These are phyloP conservation scores for Arctocebus calabarensis DNA, from an alignment of 2,797 vertebrate species.

Conservation along the genomic window DNA sequence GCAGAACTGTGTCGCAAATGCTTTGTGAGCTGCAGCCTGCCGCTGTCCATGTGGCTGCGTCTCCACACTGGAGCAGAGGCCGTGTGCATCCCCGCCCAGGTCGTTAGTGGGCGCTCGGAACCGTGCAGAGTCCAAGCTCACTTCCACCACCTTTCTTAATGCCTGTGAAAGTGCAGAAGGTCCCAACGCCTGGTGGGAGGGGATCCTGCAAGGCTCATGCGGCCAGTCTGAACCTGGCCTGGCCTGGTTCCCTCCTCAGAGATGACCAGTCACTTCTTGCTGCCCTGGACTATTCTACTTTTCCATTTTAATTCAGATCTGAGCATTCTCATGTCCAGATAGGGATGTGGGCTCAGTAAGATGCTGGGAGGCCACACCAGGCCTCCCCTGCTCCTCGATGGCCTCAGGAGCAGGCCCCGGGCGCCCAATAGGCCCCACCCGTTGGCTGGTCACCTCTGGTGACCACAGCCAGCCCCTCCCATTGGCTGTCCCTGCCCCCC, in stretches of 20 bases:
- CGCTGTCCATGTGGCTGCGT: fast-evolving
- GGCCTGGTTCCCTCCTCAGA: neutral
- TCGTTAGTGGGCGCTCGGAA: fast-evolving
- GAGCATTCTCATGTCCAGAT: neutral
- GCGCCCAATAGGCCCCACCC: neutral
- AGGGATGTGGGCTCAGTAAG: fast-evolving
- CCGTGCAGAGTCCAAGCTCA: neutral
- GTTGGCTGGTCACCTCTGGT: neutral
- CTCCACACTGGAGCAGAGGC: fast-evolving
- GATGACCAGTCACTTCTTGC: fast-evolving
- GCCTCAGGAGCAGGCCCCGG: neutral
- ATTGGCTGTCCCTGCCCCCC: fast-evolving
- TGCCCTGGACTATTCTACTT: fast-evolving
- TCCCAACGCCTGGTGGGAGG: fast-evolving
- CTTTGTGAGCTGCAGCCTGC: fast-evolving
- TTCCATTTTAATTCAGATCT: neutral
- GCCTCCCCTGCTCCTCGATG: fast-evolving
- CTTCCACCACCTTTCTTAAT: fast-evolving
- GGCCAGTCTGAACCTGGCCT: neutral
- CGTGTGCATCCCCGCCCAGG: neutral
- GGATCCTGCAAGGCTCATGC: fast-evolving
- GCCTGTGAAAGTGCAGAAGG: fast-evolving
- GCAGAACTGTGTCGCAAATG: fast-evolving
- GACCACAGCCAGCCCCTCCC: neutral
- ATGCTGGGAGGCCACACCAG: neutral